phyloP scores from a whole-genome alignment of 1,140 invertebrate genomes.

The Diabrotica undecimpunctata region DNA sequence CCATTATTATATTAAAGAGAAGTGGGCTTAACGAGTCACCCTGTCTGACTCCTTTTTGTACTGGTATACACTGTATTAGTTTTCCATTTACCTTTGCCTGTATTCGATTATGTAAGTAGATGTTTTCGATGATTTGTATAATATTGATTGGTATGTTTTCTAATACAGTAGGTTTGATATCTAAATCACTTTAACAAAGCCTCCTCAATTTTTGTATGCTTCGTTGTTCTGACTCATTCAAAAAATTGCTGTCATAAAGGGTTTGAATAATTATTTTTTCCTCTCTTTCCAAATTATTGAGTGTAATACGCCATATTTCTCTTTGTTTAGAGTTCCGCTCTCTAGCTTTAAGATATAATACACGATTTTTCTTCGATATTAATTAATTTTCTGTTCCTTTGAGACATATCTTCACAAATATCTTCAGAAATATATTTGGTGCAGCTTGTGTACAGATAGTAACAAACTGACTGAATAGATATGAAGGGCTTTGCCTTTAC shows the following conservation, averaged over 20 bases:
- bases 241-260: not conserved
- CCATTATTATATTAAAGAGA: too few species aligned
- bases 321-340: not conserved
- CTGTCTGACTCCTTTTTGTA: too few species aligned
- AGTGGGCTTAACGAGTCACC: too few species aligned
- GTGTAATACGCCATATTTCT: not conserved
- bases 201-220: not conserved
- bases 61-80: too few species aligned
- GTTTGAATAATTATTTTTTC: not conserved
- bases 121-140: too few species aligned
- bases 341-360: not conserved
- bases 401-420: not conserved
- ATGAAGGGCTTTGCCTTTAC: too few species aligned
- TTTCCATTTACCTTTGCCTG: too few species aligned
- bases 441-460: not conserved
- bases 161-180: too few species aligned
- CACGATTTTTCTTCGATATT: not conserved
- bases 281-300: not conserved
- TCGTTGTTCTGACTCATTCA: not conserved
- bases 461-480: not conserved
- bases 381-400: not conserved
- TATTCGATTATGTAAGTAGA: too few species aligned
- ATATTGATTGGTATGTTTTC: too few species aligned
- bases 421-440: not conserved
- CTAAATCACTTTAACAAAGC: not conserved